phyloP scores from a whole-genome alignment of 2,888 invertebrate species.

The Drosophila anceps region DNA sequence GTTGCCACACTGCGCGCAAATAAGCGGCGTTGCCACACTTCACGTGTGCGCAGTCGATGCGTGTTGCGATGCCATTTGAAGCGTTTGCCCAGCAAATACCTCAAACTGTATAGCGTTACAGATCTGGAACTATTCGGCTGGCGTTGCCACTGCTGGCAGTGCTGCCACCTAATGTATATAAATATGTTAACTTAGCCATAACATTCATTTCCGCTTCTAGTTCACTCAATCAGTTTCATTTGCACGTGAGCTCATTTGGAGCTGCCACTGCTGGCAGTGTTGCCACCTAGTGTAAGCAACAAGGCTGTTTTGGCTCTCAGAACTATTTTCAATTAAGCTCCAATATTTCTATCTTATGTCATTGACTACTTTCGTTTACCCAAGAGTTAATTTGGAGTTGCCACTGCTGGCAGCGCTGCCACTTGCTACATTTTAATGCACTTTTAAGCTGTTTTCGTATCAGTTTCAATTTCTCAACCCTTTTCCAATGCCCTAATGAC shows the following conservation, averaged over 20 bases:
- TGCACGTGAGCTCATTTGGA: not conserved
- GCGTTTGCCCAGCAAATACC: not conserved
- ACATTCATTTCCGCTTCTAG: too few species aligned
- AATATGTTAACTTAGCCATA: not conserved
- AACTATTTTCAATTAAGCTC: not conserved
- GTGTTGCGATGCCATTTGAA: not conserved
- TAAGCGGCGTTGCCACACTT: not conserved
- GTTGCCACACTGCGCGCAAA: conserved; percentile 1
- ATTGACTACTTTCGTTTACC: too few species aligned
- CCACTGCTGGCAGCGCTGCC: not conserved
- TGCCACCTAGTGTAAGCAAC: not conserved
- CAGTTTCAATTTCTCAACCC: not conserved
- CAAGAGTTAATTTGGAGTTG: not conserved
- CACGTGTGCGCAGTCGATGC: not conserved
- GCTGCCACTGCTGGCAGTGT: not conserved
- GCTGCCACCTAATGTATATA: not conserved
- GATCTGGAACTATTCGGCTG: not conserved
- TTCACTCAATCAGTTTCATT: fast-evolving
- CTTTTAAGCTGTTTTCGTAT: not conserved
- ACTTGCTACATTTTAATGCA: not conserved
- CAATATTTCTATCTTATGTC: not conserved
- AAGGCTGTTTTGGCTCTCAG: not conserved
- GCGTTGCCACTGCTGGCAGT: not conserved
- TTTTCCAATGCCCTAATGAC: not conserved
- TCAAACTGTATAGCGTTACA: not conserved